Evolutionary conservation across 2,888 invertebrate genomes (phyloP).

Genomic region (Acheta domesticus): DNA sequence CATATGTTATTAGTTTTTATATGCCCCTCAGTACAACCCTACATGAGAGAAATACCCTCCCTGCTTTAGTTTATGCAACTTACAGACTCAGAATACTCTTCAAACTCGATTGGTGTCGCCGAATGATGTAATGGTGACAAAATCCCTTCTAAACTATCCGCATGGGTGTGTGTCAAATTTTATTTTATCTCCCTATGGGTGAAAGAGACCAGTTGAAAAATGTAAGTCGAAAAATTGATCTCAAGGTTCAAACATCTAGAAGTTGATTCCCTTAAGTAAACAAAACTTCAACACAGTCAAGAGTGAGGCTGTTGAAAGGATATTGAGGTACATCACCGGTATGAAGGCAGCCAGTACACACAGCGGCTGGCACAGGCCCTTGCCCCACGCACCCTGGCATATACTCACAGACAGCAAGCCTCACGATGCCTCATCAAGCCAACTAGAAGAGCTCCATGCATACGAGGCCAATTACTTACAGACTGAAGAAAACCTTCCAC

Average conservation of each 20-base stretch:
- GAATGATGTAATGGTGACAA: constrained; percentile 37
- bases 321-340: constrained; percentile 30
- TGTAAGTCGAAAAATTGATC: constrained; percentile 35
- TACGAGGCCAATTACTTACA: constrained; percentile 32
- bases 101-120: constrained; percentile 35
- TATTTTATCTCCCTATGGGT: constrained; percentile 38
- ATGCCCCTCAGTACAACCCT: constrained; percentile 1
- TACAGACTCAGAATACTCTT: constrained; percentile 46
- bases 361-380: constrained; percentile 20
- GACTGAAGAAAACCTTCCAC: constrained; percentile 23
- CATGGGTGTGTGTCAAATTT: constrained; percentile 36
- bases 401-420: constrained; percentile 27
- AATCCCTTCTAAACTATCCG: constrained; percentile 37
- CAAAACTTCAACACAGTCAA: background rate
- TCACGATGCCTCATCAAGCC: background rate
- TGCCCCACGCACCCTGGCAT: constrained; percentile 19
- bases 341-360: background rate
- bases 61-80: constrained; percentile 42
- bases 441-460: constrained; percentile 28
- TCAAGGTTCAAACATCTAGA: constrained; percentile 30
- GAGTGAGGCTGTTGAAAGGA: background rate
- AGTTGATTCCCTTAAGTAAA: constrained; percentile 5
- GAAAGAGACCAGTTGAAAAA: constrained; percentile 39
- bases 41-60: background rate
- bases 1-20: background rate